Base-by-base conservation (phyloP, 2,797 vertebrate genomes). In the Cirrhinus molitorella region DNA sequence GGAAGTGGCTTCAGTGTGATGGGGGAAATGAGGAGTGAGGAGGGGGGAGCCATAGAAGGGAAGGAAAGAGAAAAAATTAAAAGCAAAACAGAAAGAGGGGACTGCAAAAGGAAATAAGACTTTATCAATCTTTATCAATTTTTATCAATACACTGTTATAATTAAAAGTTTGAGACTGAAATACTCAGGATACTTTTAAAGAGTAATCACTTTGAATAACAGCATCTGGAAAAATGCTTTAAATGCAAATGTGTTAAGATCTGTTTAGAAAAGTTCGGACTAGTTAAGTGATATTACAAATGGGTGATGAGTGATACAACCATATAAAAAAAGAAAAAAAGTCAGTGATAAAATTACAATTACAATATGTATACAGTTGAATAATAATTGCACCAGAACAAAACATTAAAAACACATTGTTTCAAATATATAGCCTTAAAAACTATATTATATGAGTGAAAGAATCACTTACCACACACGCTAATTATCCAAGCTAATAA, bases 1-100 rank as follows among this genome's bases (percentile, higher is more conserved):
- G 80, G 84, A 85, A 83, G 79, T 80, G 76, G 81, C 45, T 85
- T 78, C 73, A 82, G 66, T 66, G 25, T 81, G 72, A 66, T 23
- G 73, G 66, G 55, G 55, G 81, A 37, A 71, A 73, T 73, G 40
- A 66, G 21, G 66, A 61, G 78, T 67, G 66, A 47, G 72, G n/a
- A 81, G 43, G 75, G 80, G 49, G 61, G 51, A 55, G 72, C 65
- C 16, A 31, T 61, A 43, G 8, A 14, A 53, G 51, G n/a, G 17
- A 61, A 51, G 53, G 34, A 37, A 71, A 45, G 71, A 80, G 34
- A 61, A 34, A 5, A 68, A 45, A 61, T 13, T 31, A 8, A 43
- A 72, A 37, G 37, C 25, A 68, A 49, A 66, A 85, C 19, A 37
- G 19, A 77, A 37, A 72, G 34, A 73, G 25, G 37, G 47, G 77